Evolutionary conservation across 2,113 vertebrate genomes (phyloP).

Genomic region (Mellivora capensis): DNA sequence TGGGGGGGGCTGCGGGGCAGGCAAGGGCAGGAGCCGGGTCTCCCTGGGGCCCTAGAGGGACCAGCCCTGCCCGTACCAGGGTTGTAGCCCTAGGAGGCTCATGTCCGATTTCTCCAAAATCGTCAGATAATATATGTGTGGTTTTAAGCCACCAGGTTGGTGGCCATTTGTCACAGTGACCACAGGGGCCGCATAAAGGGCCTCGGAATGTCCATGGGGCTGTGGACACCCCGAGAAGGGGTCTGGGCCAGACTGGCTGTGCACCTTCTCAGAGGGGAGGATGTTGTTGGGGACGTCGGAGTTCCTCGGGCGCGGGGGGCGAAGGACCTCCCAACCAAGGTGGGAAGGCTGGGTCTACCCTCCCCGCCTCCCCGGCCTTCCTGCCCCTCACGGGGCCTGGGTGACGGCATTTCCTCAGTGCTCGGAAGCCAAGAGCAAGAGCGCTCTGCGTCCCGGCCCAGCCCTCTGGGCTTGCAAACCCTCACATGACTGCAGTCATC

Average conservation of each 20-base stretch:
- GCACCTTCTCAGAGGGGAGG: no score
- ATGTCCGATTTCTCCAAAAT: neutral
- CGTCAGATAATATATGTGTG: neutral
- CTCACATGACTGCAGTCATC: slow-evolving; percentile 78
- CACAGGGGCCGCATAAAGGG: neutral
- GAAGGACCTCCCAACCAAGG: neutral
- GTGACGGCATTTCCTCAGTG: slow-evolving; percentile 64
- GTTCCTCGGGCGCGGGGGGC: neutral
- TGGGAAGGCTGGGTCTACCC: neutral
- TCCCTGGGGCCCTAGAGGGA: neutral
- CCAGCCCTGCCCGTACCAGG: rapidly evolving
- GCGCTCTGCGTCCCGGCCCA: neutral
- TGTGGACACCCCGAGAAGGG: rapidly evolving
- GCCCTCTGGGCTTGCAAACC: neutral
- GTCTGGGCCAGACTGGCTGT: neutral
- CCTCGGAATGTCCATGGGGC: neutral
- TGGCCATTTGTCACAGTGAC: neutral
- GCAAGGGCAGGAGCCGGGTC: rapidly evolving
- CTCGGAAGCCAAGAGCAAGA: slow-evolving; percentile 17
- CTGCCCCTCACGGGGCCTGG: neutral
- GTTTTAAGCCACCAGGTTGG: neutral
- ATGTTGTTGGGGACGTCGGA: neutral
- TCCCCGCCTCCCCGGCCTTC: neutral
- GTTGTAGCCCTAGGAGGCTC: neutral
- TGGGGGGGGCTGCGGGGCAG: rapidly evolving